Percentiles rank a stretch among this genome's conserved stretches.
phyloP scores from a whole-genome alignment of 2,797 vertebrate species.

The Bucorvus abyssinicus region DNA sequence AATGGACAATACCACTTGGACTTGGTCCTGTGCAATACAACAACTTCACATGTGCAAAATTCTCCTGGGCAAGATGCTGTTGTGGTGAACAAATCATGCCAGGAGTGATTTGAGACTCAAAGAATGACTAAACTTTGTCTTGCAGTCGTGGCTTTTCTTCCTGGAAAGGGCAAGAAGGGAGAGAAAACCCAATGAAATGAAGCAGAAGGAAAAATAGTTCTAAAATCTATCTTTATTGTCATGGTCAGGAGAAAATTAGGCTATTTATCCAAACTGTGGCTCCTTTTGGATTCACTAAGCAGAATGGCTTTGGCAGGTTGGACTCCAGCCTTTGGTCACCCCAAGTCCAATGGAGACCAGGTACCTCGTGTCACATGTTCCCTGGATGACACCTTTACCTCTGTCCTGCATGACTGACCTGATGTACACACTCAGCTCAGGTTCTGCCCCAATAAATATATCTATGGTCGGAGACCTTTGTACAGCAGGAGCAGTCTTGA shows the following conservation, averaged over 20 bases:
- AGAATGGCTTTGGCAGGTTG: neutral
- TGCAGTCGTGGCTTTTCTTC: neutral
- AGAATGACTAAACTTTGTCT: constrained; percentile 8
- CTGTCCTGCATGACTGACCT: neutral
- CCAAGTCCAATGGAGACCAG: neutral
- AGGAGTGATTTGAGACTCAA: neutral
- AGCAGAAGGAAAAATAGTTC: neutral
- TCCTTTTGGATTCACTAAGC: neutral
- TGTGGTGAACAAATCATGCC: neutral
- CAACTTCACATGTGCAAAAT: neutral
- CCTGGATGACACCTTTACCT: neutral
- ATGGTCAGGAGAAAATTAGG: neutral
- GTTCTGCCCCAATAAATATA: neutral
- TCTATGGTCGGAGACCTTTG: neutral
- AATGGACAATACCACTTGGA: neutral
- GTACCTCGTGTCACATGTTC: neutral
- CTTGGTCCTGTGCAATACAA: neutral
- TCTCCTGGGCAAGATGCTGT: neutral
- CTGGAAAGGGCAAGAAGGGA: neutral
- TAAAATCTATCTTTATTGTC: neutral
- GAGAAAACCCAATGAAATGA: neutral
- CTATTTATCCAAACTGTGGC: neutral
- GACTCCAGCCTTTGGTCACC: neutral
- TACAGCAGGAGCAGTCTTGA: neutral
- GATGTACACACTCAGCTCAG: neutral